These are phyloP conservation scores for Metopolophium dirhodum DNA, from an alignment of 1,140 invertebrate genomes.

Conservation along the genomic window DNA sequence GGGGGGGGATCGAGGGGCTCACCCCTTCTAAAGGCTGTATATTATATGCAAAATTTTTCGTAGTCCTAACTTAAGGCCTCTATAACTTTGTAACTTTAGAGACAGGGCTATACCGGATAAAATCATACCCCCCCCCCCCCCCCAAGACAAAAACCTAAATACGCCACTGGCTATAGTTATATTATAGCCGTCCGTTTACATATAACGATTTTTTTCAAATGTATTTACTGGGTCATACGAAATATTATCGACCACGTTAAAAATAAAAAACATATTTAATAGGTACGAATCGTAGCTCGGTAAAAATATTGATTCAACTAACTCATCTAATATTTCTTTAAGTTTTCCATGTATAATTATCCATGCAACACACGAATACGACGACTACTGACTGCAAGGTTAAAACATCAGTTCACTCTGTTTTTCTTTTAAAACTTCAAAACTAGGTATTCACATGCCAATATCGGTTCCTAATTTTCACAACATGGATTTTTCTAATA, in stretches of 20 bases:
- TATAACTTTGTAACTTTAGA: too few relatives aligned
- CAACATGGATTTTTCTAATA: neutral
- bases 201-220: neutral
- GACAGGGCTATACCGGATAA: too few relatives aligned
- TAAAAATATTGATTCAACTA: neutral
- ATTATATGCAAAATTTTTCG: too few relatives aligned
- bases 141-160: too few relatives aligned
- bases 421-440: neutral
- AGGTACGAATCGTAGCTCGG: neutral
- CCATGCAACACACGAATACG: neutral
- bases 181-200: neutral
- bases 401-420: neutral
- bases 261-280: neutral
- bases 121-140: too few relatives aligned
- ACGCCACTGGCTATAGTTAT: neutral
- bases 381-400: neutral
- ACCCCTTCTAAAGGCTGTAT: too few relatives aligned
- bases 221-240: neutral
- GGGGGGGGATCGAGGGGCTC: too few relatives aligned
- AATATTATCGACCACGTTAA: neutral
- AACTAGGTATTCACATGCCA: neutral
- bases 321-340: neutral
- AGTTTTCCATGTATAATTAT: neutral
- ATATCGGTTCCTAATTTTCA: neutral
- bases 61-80: too few relatives aligned